Evolutionary conservation across 2,888 invertebrate species (phyloP), one percentile per base, ranked within the genome.

Genomic region (Neoaliturus tenellus): DNA sequence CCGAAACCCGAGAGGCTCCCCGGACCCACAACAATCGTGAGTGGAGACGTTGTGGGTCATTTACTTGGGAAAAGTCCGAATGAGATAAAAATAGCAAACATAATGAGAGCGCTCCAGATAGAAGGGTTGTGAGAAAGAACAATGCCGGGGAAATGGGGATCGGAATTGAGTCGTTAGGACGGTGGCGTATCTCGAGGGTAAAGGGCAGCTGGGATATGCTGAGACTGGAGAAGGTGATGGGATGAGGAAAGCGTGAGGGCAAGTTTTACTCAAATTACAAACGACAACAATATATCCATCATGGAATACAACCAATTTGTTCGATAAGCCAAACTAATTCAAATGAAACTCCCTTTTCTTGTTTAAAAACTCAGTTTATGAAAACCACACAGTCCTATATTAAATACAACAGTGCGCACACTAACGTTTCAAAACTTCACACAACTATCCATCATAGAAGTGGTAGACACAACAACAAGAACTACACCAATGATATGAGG

Each of bases 21-120:
- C 55, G 55, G 33, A 51, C 6, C 25, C 75, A 55, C 55, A 78
- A 51, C 17, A 35, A 55, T 55, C 78, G 78, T 78, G 78, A 78
- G 55, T 31, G 6, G n/a, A 33, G 25, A 25, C 28, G 39, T 44
- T 75, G 41, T 48, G 73, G 44, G 28, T 75, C 73, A 75, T 75
- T 75, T 75, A 39, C 41, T 44, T 23, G 3, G 35, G 73, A 75
- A 71, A 75, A 75, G 39, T 28, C 39, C 73, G 20, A 71, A 71
- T 23, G 28, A 8, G 73, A 75, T 75, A 75, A 75, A 75, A 44
- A 44, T 75, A 41, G 71, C 35, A 55, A 17, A 25, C 25, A 55
- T 62, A 33, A 33, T 14, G 69, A 69, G 69, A 31, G 35, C 17
- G 67, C 33, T 67, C 67, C 17, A 55, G 55, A 25, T 55, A 55